Base-by-base conservation (phyloP, 37 sponge, comb jelly and placozoan species). In the Hormiphora californensis region DNA sequence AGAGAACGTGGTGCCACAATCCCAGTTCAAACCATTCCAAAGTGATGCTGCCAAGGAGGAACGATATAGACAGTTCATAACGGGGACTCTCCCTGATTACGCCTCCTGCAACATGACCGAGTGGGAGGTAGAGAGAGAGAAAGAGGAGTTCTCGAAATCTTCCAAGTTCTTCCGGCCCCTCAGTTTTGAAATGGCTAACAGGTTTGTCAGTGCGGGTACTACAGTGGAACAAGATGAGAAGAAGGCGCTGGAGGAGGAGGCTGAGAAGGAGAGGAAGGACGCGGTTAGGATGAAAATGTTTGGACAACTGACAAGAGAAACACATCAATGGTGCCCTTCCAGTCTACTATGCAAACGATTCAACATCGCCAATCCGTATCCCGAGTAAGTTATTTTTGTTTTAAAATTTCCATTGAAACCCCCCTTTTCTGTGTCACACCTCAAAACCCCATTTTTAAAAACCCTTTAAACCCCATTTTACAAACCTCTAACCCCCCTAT, bases 361-460 rank as follows among this genome's bases (percentile, higher is more conserved):
- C 68, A 90, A 97, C 39, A 88, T 97, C 0, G 92, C 95, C 19
- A 94, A 97, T 32, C 98, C 98, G 30, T 97, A 91, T 54, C 98
- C 98, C 15, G 63, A 57, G 85, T 90, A 89, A 57, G 90, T 65
- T 25, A 27, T 17, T 49, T 15, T 15, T 49, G 53, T 15, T 17
- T 49, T 49, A 15, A 49, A 49, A 49, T 17, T 15, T 17, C 53
- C 53, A 49, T 49, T 49, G 15, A 49, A 15, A 17, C 53, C 12
- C 9, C 53, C n/a, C n/a, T n/a, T n/a, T n/a, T n/a, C n/a, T n/a
- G n/a, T n/a, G n/a, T n/a, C n/a, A n/a, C n/a, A n/a, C n/a, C n/a
- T n/a, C n/a, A n/a, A n/a, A n/a, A n/a, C n/a, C n/a, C n/a, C n/a
- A n/a, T n/a, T n/a, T n/a, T n/a, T n/a, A n/a, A n/a, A n/a, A n/a